phyloP scores from a whole-genome alignment of 2,888 invertebrate genomes.

The Ecdyonurus torrentis region DNA sequence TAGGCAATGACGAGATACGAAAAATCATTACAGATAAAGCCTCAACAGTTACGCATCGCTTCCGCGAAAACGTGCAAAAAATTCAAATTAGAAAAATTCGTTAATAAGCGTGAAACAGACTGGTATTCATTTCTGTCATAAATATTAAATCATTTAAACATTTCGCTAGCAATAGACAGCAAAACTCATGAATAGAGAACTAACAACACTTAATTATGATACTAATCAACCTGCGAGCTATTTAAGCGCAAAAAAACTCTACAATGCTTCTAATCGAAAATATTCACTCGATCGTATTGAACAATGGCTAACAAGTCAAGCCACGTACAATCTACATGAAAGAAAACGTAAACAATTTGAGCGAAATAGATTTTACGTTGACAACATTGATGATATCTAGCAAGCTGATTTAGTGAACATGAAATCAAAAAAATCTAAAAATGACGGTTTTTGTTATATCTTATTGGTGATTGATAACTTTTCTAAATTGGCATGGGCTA shows the following conservation, averaged over 20 bases:
- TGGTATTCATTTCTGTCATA: too few relatives aligned
- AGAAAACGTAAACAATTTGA: constrained; percentile 10
- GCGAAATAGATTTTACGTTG: constrained; percentile 10
- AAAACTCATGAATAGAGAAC: background rate
- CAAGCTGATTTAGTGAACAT: constrained; percentile 9
- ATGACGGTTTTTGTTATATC: background rate
- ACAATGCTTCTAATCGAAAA: background rate
- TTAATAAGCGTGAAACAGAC: too few relatives aligned
- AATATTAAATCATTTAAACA: too few relatives aligned
- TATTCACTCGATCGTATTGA: background rate
- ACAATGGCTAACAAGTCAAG: background rate
- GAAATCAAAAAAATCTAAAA: background rate
- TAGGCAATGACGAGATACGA: background rate
- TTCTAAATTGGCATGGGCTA: background rate
- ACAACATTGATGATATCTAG: constrained; percentile 14
- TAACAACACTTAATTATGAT: background rate
- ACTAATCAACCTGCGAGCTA: background rate
- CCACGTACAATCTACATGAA: constrained; percentile 8
- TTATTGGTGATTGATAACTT: background rate
- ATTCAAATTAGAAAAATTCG: too few relatives aligned
- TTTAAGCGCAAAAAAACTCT: background rate
- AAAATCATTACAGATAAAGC: too few relatives aligned
- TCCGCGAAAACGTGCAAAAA: too few relatives aligned
- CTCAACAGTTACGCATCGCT: too few relatives aligned
- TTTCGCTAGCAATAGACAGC: background rate